Base-by-base conservation (phyloP, 2,888 invertebrate species). In the Lampropteryx suffumata region DNA sequence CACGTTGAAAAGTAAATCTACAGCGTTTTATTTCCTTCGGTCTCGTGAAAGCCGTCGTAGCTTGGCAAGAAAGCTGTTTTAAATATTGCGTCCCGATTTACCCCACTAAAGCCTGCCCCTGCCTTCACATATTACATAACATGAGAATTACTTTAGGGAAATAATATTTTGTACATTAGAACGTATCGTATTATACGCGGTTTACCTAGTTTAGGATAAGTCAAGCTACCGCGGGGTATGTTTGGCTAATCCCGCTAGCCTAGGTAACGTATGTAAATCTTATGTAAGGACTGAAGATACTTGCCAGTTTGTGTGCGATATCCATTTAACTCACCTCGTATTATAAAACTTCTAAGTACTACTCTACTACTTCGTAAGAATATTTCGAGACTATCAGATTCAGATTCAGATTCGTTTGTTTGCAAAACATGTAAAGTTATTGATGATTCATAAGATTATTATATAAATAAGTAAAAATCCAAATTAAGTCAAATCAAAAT, bases 81-180 rank as follows among this genome's bases (percentile, higher is more conserved):
- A 84, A 87, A 85, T 87, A 84, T 85, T 81, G 79, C 78, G 75
- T 67, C 72, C 73, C 78, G 79, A 81, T 84, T 84, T 84, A 79
- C 79, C 73, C 71, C 61, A 70, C 69, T 70, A 79, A 83, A 83
- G 76, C 79, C 73, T 61, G 70, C 71, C 76, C 72, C 74, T 17
- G 4, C 4, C 2, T 17, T 3, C 74, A 73, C 75, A 77, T 70
- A 76, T 77, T 75, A 74, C 73, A 70, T 69, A 68, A 71, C 70
- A 76, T 67, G 69, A 68, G 68, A 76, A 75, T 75, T 71, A 77
- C 75, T 76, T 74, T 63, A 67, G 69, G 71, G 69, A 75, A 73
- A 75, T 71, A 68, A 66, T 67, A 65, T 72, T 67, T 73, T 66
- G 61, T 65, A 55, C 63, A 69, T 67, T 62, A 65, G 50, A 62